Evolutionary conservation across 1,140 invertebrate genomes (phyloP).

Genomic region (Temnothorax longispinosus): DNA sequence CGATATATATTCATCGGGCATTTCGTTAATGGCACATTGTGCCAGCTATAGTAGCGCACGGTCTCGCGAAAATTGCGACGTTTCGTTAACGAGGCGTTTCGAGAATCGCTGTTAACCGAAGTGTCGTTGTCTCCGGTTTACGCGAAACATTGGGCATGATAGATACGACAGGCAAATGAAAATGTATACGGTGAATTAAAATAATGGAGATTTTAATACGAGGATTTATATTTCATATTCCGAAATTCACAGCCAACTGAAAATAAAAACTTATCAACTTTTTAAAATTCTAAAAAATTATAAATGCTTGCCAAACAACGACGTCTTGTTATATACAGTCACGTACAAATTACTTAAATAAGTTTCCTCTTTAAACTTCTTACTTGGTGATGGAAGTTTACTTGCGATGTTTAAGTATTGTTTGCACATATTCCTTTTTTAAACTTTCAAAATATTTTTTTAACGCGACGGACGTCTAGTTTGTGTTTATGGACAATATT

Average conservation of each 20-base stretch:
- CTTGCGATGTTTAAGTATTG: not conserved
- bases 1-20: conserved; percentile 76
- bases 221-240: not conserved
- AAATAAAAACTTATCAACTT: not conserved
- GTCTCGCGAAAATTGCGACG: conserved; percentile 62
- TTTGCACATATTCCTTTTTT: not conserved
- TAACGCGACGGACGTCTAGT: not conserved
- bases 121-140: conserved; percentile 34
- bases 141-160: conserved; percentile 1
- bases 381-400: not conserved
- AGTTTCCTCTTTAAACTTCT: not conserved
- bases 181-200: not conserved
- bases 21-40: conserved; percentile 81
- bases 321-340: not conserved
- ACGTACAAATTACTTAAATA: not conserved
- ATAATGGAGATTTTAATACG: conserved; percentile 34
- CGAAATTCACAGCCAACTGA: not conserved
- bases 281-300: not conserved
- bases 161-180: not conserved
- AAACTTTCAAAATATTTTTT: not conserved
- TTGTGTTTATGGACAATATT: not conserved
- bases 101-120: conserved; percentile 42
- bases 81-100: conserved; percentile 68
- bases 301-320: not conserved
- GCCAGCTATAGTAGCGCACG: not conserved